phyloP scores from a whole-genome alignment of 2,888 invertebrate species.

The Oscheius onirici region DNA sequence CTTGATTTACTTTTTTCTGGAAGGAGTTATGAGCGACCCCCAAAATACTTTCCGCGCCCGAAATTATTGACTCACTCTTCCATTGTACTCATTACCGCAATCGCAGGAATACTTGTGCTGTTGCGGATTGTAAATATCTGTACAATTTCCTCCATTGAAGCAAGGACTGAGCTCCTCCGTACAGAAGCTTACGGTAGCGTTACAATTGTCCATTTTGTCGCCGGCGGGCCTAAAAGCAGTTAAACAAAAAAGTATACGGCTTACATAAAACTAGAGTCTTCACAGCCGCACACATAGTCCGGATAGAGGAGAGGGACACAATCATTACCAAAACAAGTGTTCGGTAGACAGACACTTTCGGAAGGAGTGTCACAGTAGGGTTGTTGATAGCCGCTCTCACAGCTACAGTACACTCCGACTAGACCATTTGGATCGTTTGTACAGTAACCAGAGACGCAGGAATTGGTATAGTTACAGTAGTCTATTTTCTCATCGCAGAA shows the following conservation, averaged over 20 bases:
- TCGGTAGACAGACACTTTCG: neutral
- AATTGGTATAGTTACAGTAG: slow-evolving; percentile 3
- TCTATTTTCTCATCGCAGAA: neutral
- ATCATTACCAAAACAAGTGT: neutral
- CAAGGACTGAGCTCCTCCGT: neutral
- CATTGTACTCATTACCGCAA: neutral
- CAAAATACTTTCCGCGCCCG: too few species aligned
- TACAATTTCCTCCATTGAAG: slow-evolving; percentile 18
- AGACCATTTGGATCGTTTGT: neutral
- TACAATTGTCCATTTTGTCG: neutral
- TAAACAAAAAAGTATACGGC: neutral
- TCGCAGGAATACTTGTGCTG: neutral
- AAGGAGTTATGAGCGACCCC: too few species aligned
- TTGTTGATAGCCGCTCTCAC: neutral
- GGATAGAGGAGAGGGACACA: neutral
- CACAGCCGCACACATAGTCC: neutral
- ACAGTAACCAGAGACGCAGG: slow-evolving; percentile 2
- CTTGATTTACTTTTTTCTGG: too few species aligned
- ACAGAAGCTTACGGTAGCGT: neutral
- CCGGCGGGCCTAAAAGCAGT: neutral
- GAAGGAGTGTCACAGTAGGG: neutral
- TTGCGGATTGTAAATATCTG: neutral
- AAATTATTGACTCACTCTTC: neutral
- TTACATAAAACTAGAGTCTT: neutral
- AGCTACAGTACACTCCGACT: neutral